Base-by-base conservation (phyloP, 2,113 vertebrate species). In the Progne subis region DNA sequence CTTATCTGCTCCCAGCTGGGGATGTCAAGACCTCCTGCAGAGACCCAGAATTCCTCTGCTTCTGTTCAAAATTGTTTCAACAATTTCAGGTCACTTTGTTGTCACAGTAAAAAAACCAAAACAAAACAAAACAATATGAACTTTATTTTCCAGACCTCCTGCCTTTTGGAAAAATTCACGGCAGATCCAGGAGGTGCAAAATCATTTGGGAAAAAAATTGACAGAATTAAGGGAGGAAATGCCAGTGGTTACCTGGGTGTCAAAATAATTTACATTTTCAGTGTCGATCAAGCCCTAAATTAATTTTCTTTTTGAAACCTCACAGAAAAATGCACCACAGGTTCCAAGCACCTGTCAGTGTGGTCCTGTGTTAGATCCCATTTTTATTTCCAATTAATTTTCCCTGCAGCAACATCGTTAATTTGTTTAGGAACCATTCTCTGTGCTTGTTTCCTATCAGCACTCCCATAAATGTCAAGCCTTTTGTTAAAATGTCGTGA, bases 361-460 rank as follows among this genome's bases (percentile, higher is more conserved):
- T 4, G 7, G n/a, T 32, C n/a, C 76, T 82, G 37, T 77, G 41
- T 50, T 6, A 28, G 50, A 50, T 71, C 26, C 63, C 18, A 11
- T 26, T 80, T 89, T 75, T 80, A 79, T 77, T 88, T 26, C 74
- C 64, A 71, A 81, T 87, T 95, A 89, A 87, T 90, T 77, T 95
- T 25, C 80, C 46, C 6, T 1, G 59, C 19, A 11, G 65, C 16
- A 57, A 60, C 65, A 23, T 52, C 28, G 14, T 87, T 92, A 89
- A 93, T 84, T 63, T 85, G 43, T 47, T 89, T 88, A 79, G 47
- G 74, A 90, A 67, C 52, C 4, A 0, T 19, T 90, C 85, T 39
- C 76, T 12, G 11, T 2, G 47, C 47, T 69, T 21, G n/a, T 47
- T 90, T 82, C 57, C 72, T 89, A 82, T 78, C 92, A 86, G 75